These are phyloP conservation scores for Cinclus mexicanus DNA, from an alignment of 2,113 vertebrate genomes.

Conservation along the genomic window DNA sequence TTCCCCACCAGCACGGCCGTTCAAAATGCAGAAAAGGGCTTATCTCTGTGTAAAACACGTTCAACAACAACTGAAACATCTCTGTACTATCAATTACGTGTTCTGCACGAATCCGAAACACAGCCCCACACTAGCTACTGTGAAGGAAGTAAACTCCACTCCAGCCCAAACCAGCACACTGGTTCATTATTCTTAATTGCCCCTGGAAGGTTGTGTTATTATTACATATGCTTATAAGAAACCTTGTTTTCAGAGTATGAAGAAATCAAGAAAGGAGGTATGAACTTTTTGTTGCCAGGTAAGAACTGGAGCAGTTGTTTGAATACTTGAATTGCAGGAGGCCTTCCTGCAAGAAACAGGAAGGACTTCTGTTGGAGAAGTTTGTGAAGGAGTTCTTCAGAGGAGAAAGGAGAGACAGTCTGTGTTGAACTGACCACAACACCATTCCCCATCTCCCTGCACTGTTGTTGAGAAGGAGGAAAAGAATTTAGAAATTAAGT, in stretches of 20 bases:
- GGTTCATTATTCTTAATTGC: background rate
- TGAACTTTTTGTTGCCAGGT: background rate
- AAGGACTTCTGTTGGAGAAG: background rate
- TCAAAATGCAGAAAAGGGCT: background rate
- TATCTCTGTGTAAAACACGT: background rate
- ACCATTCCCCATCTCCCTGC: background rate
- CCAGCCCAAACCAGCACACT: background rate
- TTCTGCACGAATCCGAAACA: background rate
- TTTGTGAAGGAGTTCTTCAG: background rate
- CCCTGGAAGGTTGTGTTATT: background rate
- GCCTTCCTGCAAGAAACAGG: background rate
- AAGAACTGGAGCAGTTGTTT: background rate
- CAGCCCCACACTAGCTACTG: background rate
- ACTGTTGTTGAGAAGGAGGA: background rate
- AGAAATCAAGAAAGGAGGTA: background rate
- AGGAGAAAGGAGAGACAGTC: background rate
- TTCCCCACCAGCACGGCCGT: fast-evolving
- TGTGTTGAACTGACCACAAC: background rate
- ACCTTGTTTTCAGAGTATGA: background rate
- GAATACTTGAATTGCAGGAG: background rate
- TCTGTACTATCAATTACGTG: background rate
- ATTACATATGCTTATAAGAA: background rate
- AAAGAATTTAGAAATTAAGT: background rate
- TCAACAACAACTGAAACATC: background rate
- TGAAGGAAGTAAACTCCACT: background rate